Conservation (phyloP, 2,113 vertebrate genomes). For the Trogon surrucura region DNA sequence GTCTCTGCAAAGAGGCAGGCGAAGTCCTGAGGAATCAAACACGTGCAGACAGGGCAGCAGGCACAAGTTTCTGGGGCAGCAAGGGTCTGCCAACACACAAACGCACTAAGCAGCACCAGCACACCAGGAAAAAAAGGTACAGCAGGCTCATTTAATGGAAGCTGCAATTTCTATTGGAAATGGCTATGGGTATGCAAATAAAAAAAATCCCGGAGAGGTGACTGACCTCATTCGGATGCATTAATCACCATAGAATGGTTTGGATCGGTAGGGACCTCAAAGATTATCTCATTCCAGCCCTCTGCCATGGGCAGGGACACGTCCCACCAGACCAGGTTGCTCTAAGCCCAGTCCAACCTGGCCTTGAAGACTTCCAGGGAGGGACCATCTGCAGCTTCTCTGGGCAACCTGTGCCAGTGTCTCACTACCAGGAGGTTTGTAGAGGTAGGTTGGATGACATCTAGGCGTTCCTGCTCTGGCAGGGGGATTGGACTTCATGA, state of each 20-base stretch:
- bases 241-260: not conserved
- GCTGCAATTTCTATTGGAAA: not conserved
- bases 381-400: no score
- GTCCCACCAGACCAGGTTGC: no score
- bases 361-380: accelerated
- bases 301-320: no score
- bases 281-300: no score
- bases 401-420: no score
- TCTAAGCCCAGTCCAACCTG: not conserved
- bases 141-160: not conserved
- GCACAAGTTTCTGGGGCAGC: not conserved
- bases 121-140: not conserved
- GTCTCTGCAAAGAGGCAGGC: not conserved
- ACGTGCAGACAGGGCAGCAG: not conserved
- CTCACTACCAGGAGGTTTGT: not conserved
- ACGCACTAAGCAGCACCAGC: not conserved
- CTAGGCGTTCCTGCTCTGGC: no score
- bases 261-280: not conserved
- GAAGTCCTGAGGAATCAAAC: not conserved
- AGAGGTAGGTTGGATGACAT: not conserved
- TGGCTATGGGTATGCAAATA: not conserved
- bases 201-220: not conserved
- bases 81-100: not conserved
- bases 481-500: no score
- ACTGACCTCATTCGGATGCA: not conserved